phyloP scores from a whole-genome alignment of 2,888 invertebrate species.

The Torymus tubicola region DNA sequence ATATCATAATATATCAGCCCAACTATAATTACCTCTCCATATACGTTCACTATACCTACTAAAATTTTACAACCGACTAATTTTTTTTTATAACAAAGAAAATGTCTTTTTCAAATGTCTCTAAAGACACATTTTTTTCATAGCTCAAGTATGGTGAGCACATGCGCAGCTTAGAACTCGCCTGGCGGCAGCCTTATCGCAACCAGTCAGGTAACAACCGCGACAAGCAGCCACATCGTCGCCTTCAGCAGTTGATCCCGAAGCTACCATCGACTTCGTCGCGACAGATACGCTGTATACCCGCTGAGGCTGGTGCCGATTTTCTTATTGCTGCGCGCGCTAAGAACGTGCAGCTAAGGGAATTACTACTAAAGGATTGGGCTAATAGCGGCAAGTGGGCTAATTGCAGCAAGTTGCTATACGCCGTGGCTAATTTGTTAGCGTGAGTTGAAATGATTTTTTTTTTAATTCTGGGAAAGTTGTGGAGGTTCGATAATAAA shows the following conservation, averaged over 20 bases:
- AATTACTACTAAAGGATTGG: constrained; percentile 77
- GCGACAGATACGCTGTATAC: constrained; percentile 72
- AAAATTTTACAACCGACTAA: too few species aligned
- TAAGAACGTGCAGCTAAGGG: constrained; percentile 75
- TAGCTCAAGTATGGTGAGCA: constrained; percentile 75
- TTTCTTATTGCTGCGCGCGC: constrained; percentile 73
- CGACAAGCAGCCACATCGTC: constrained; percentile 61
- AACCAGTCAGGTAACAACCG: constrained; percentile 72
- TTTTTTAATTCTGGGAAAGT: too few species aligned
- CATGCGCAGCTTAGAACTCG: constrained; percentile 76
- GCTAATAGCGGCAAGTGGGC: constrained; percentile 75
- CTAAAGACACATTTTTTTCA: too few species aligned
- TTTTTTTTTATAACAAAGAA: background rate
- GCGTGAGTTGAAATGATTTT: constrained; percentile 62
- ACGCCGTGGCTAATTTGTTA: constrained; percentile 70
- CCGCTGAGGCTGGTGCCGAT: constrained; percentile 74
- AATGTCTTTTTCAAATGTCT: too few species aligned
- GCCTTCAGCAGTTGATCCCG: too few species aligned
- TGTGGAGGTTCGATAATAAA: too few species aligned
- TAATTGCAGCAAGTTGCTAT: constrained; percentile 70
- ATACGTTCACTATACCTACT: background rate
- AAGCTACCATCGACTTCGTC: too few species aligned
- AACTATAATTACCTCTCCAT: background rate
- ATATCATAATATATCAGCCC: too few species aligned
- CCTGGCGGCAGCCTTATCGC: constrained; percentile 76